A percentile compares a stretch with the other conserved stretches of the same genome.
Evolutionary conservation across 2,797 vertebrate species (phyloP).

Genomic region (Coilia nasus): DNA sequence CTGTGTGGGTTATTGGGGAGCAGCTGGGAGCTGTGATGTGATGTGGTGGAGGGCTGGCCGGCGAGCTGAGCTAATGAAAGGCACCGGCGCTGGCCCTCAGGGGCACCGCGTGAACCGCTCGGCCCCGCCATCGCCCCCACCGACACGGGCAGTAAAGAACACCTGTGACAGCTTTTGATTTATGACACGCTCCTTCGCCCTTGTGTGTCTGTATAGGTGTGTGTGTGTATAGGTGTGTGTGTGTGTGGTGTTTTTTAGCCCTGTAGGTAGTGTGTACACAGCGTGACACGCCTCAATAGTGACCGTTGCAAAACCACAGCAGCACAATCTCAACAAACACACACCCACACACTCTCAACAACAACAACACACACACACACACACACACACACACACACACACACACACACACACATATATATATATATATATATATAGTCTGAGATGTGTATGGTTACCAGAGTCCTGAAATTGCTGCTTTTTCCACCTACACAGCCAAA

Average conservation of each 20-base stretch:
- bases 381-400: not conserved
- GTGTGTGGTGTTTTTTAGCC: not conserved
- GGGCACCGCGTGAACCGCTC: not conserved
- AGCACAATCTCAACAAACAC: not conserved
- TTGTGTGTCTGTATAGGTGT: not conserved
- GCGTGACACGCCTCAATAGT: constrained; percentile 16
- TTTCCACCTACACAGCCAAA: not conserved
- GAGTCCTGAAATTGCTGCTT: not conserved
- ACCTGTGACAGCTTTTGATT: constrained; percentile 27
- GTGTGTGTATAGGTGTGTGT: not conserved
- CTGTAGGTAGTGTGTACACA: constrained; percentile 3
- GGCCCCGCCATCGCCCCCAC: not conserved
- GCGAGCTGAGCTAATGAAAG: constrained; percentile 22
- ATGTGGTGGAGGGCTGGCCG: not conserved
- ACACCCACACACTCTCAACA: too few relatives aligned
- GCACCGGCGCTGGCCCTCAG: not conserved
- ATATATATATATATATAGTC: not conserved
- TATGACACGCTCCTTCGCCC: constrained; percentile 10
- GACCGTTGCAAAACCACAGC: constrained; percentile 3
- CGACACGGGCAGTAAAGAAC: constrained; percentile 3
- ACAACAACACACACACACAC: too few relatives aligned
- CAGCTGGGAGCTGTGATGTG: constrained; percentile 14
- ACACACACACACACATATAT: not conserved
- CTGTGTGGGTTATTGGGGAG: constrained; percentile 1
- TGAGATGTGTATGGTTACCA: not conserved